These are phyloP conservation scores for Solen grandis DNA, from an alignment of 1,140 invertebrate species.

Conservation along the genomic window DNA sequence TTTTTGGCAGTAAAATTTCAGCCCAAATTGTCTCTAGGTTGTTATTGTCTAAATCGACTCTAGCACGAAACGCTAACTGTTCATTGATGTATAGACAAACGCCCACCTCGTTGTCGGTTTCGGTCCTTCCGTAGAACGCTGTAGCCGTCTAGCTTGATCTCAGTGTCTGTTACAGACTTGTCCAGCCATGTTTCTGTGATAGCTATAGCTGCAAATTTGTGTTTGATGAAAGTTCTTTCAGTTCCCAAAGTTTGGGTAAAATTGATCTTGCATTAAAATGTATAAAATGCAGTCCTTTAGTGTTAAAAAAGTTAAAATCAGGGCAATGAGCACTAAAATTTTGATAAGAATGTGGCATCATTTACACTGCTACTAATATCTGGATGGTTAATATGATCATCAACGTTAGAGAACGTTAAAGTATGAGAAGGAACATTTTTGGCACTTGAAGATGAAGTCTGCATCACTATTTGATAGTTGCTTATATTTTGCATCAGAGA, in stretches of 20 bases:
- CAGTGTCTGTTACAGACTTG: slow-evolving; percentile 15
- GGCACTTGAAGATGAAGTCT: slow-evolving; percentile 2
- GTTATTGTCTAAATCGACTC: not conserved
- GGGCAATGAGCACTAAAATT: not conserved
- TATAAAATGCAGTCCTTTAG: slow-evolving; percentile 20
- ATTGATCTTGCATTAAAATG: slow-evolving; percentile 3
- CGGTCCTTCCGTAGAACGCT: slow-evolving; percentile 17
- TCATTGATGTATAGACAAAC: slow-evolving; percentile 27
- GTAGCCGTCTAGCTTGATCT: slow-evolving; percentile 21
- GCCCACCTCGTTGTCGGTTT: slow-evolving; percentile 11
- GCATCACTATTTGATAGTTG: not conserved
- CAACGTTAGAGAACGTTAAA: not conserved
- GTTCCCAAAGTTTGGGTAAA: not conserved
- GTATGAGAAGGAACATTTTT: not conserved
- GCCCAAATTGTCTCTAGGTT: slow-evolving; percentile 5
- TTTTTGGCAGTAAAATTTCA: slow-evolving; percentile 23
- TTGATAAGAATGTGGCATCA: too few species aligned
- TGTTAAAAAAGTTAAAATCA: not conserved
- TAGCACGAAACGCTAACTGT: slow-evolving; percentile 9
- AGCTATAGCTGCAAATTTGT: not conserved
- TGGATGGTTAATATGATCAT: too few species aligned
- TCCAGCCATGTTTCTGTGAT: slow-evolving; percentile 48
- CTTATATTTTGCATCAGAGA: not conserved
- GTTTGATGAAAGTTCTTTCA: not conserved
- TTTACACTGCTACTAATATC: not conserved